A percentile compares a stretch with the other conserved stretches of the same genome.
These are phyloP conservation scores for Watsonalla cultraria DNA, from an alignment of 2,888 invertebrate genomes.

Conservation along the genomic window DNA sequence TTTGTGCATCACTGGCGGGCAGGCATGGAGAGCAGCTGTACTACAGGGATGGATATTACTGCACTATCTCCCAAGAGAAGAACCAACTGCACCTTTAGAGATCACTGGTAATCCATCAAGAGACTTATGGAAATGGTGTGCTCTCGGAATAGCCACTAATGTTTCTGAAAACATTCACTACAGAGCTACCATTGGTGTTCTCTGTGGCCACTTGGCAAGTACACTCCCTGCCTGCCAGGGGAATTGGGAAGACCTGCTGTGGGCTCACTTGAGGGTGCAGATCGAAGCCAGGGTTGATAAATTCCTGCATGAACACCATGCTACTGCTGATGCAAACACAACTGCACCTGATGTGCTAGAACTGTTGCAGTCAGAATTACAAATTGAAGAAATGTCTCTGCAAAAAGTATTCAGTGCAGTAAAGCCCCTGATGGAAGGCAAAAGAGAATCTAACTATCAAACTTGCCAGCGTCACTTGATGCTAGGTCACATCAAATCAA, in stretches of 20 bases:
- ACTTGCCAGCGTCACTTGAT: constrained; percentile 92
- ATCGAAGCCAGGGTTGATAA: constrained; percentile 91
- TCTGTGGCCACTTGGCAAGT: constrained; percentile 90
- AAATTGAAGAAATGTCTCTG: constrained; percentile 56
- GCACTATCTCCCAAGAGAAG: constrained; percentile 89
- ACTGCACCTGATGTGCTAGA: constrained; percentile 62
- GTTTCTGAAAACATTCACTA: constrained; percentile 76
- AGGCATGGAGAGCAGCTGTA: constrained; percentile 94
- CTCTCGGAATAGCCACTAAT: constrained; percentile 80
- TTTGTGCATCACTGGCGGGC: constrained; percentile 90
- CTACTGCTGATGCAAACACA: constrained; percentile 64
- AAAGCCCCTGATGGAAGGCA: constrained; percentile 69
- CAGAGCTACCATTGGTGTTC: constrained; percentile 84
- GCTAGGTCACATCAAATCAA: constrained; percentile 85
- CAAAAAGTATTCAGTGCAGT: constrained; percentile 66
- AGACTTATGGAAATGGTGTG: constrained; percentile 87
- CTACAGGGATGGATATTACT: constrained; percentile 93
- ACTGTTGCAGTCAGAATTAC: constrained; percentile 55
- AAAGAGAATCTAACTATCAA: constrained; percentile 83
- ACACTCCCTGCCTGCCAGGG: constrained; percentile 85
- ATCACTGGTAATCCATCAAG: constrained; percentile 91
- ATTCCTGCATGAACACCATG: constrained; percentile 67
- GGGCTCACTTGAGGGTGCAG: constrained; percentile 91
- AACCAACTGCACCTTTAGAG: constrained; percentile 65
- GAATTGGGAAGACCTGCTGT: constrained; percentile 94